Percentiles rank a stretch among this genome's conserved stretches.
Evolutionary conservation across 2,113 vertebrate genomes (phyloP).

Genomic region (Anthoscopus minutus): DNA sequence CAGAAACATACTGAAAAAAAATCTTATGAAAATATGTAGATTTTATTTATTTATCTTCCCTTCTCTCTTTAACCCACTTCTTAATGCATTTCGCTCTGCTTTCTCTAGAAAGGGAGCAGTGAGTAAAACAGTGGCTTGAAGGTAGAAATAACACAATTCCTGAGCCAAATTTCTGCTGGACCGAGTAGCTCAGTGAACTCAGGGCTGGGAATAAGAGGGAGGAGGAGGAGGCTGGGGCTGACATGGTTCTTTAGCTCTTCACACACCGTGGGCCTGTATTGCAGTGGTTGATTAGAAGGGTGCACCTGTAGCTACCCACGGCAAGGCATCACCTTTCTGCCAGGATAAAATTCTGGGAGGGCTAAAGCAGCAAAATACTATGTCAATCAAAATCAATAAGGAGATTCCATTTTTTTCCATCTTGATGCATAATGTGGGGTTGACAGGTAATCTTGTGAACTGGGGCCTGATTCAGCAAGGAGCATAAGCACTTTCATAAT

Average conservation of each 20-base stretch:
- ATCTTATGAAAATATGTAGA: background rate
- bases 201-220: background rate
- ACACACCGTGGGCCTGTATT: background rate
- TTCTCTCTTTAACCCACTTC: background rate
- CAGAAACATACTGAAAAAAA: background rate
- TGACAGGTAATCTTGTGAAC: background rate
- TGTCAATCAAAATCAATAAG: background rate
- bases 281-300: background rate
- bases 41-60: slow-evolving; percentile 5
- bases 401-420: background rate
- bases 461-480: background rate
- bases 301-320: background rate
- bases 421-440: background rate
- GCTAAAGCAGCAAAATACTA: background rate
- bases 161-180: background rate
- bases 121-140: background rate
- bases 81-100: background rate
- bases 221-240: background rate
- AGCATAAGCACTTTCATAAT: background rate
- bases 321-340: background rate
- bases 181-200: background rate
- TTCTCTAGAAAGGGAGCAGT: background rate
- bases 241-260: background rate
- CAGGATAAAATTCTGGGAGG: background rate
- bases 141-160: background rate